Evolutionary conservation across 2,888 invertebrate genomes (phyloP), one percentile per base, ranked within the genome.

Genomic region (Pristionchus entomophagus): DNA sequence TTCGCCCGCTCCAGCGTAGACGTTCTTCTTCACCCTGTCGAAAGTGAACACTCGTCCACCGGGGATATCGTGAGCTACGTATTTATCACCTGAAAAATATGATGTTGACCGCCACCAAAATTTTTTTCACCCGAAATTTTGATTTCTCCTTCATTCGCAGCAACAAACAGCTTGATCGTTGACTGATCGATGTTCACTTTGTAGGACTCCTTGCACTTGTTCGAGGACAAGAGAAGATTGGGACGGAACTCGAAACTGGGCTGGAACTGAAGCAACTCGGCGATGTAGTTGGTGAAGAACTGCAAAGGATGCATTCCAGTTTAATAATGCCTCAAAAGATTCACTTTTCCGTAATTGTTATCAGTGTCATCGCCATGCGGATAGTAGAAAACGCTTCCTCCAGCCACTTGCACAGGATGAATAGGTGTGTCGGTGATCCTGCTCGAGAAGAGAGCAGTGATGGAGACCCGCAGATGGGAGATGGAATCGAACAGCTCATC

Each of bases 201-300:
- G 51, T 22, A 2, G 4, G 10, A 17, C 6, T 26, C 51, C 3
- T 49, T 51, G 32, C 78, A 80, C 1, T 51, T 29, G 22, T 3
- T 17, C 32, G 78, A 29, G 29, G 32, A 38, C 0, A 38, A 14
- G 12, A 82, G 22, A 14, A 32, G 22, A 32, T 82, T 82, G 29
- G 32, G 22, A 38, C 82, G 82, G 14, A 8, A 12, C n/a, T 82
- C 82, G 59, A 82, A 82, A 6, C 19, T 22, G 35, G 56, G 8
- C 14, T 22, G 35, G n/a, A n/a, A 56, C 56, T 35, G 29, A 5
- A 82, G 56, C 10, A 56, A 3, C 22, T 4, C 4, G 8, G 22
- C 49, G 38, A 82, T 19, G 38, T 82, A 82, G 12, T 82, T n/a
- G 22, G 53, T 56, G 82, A 82, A 82, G 82, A 82, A 56, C 53